These are phyloP conservation scores for Phymorhynchus buccinoides DNA, from an alignment of 1,140 invertebrate genomes.

Conservation along the genomic window DNA sequence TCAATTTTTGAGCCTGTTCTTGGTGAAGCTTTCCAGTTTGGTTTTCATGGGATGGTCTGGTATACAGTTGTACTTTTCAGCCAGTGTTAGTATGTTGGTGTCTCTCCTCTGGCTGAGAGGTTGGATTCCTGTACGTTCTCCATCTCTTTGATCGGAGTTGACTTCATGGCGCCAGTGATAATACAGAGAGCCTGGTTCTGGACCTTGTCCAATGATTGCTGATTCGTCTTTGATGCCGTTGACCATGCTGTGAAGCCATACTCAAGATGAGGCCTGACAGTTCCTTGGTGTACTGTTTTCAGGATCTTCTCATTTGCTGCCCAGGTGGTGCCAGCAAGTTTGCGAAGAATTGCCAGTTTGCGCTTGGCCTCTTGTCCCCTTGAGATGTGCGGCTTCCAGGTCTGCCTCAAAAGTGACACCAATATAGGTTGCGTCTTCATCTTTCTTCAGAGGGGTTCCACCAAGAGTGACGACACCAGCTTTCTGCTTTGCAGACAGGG, in stretches of 20 bases:
- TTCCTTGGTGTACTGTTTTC: slow-evolving; percentile 34
- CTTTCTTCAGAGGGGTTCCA: background rate
- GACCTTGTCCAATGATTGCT: slow-evolving; percentile 38
- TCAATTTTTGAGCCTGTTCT: background rate
- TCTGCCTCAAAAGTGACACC: too few species aligned
- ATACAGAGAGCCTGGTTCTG: slow-evolving; percentile 42
- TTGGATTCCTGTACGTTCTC: slow-evolving; percentile 15
- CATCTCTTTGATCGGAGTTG: slow-evolving; percentile 25
- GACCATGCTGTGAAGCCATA: slow-evolving; percentile 41
- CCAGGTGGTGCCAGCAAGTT: too few species aligned
- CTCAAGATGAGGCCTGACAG: slow-evolving; percentile 41
- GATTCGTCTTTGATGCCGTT: slow-evolving; percentile 24
- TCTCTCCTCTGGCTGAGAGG: background rate
- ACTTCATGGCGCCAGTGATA: slow-evolving; percentile 5
- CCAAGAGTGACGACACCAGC: background rate
- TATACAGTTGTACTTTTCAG: too few species aligned
- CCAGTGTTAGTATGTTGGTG: too few species aligned
- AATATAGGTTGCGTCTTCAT: background rate
- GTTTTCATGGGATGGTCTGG: too few species aligned
- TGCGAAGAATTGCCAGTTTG: too few species aligned
- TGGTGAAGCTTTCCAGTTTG: background rate
- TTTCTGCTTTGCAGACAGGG: background rate
- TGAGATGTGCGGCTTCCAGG: too few species aligned
- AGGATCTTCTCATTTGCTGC: background rate
- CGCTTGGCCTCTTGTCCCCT: too few species aligned